Evolutionary conservation across 2,888 invertebrate species (phyloP).

Genomic region (Gymnocheta viridis): DNA sequence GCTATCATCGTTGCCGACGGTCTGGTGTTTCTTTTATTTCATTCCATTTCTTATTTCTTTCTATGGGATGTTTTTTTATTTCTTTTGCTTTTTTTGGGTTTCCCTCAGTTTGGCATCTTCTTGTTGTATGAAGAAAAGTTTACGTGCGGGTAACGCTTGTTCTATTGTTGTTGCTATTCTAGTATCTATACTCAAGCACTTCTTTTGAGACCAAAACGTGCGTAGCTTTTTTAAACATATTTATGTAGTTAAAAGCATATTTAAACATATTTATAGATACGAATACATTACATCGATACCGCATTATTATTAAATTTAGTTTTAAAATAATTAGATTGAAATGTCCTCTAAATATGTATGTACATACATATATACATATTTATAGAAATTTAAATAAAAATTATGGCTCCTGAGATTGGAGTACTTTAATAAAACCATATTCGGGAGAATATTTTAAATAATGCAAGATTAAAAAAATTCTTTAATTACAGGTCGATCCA

Average conservation of each 20-base stretch:
- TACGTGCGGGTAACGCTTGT: constrained; percentile 62
- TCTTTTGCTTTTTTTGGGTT: constrained; percentile 41
- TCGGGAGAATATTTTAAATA: no score
- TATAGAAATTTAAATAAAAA: no score
- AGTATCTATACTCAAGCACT: constrained; percentile 51
- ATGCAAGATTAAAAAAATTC: no score
- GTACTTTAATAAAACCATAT: no score
- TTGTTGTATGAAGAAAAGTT: constrained; percentile 46
- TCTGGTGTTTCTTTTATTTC: constrained; percentile 58
- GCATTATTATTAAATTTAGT: constrained; percentile 31
- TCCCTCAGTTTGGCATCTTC: constrained; percentile 64
- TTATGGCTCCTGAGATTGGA: no score
- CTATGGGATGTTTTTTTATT: constrained; percentile 33
- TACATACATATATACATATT: no score
- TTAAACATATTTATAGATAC: background rate
- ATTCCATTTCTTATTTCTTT: constrained; percentile 36
- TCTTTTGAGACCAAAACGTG: constrained; percentile 65
- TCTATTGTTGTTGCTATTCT: constrained; percentile 46
- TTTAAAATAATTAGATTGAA: constrained; percentile 39
- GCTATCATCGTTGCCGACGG: constrained; percentile 79
- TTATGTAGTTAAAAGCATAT: background rate
- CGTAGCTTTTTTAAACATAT: constrained; percentile 55
- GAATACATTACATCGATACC: background rate
- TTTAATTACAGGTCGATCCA: no score
- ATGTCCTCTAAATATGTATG: background rate